Evolutionary conservation across 2,113 vertebrate genomes (phyloP).

Genomic region (Galemys pyrenaicus): DNA sequence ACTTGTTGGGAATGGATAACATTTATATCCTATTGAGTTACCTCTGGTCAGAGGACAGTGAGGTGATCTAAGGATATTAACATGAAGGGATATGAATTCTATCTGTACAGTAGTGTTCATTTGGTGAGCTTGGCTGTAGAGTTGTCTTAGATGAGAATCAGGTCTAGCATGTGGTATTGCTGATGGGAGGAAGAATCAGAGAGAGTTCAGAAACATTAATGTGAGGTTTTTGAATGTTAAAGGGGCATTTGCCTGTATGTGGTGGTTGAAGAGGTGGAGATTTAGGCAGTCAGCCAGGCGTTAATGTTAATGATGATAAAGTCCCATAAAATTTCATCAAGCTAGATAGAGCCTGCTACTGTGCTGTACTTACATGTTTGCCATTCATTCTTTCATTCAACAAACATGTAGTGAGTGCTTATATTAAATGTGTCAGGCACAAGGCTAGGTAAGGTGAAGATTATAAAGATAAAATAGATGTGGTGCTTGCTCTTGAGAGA

Average conservation of each 20-base stretch:
- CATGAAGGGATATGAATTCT: neutral
- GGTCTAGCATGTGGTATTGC: neutral
- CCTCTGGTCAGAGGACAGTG: neutral
- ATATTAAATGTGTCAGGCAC: neutral
- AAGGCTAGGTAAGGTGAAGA: neutral
- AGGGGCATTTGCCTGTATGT: neutral
- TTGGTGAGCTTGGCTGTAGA: neutral
- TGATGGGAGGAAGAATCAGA: neutral
- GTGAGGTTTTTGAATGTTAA: neutral
- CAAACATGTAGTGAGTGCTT: neutral
- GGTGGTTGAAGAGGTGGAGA: neutral
- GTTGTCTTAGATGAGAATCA: neutral
- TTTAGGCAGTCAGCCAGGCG: neutral
- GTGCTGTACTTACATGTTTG: neutral
- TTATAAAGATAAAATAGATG: neutral
- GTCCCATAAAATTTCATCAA: neutral
- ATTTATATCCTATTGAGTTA: neutral
- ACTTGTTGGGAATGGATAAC: neutral
- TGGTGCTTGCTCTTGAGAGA: neutral
- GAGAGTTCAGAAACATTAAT: neutral
- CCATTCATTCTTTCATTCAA: neutral
- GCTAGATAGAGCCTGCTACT: neutral
- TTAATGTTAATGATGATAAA: conserved; percentile 1
- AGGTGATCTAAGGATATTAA: neutral
- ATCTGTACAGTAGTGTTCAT: neutral